These are phyloP conservation scores for Ceratina calcarata DNA, from an alignment of 1,140 invertebrate genomes.

Conservation along the genomic window DNA sequence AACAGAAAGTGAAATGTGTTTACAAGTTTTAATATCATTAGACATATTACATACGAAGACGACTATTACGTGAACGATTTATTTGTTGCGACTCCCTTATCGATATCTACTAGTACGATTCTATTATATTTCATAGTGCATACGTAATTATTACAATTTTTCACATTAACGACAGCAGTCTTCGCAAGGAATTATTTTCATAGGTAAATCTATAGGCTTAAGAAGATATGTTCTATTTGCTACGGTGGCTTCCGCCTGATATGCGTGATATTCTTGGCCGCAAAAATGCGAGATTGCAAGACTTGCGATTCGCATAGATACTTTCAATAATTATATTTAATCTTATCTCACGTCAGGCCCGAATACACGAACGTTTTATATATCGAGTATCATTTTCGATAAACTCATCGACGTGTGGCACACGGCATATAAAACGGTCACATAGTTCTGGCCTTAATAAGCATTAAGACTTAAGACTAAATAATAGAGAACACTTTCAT, in stretches of 20 bases:
- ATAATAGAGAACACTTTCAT: constrained; percentile 51
- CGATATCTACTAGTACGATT: not conserved
- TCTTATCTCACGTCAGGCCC: constrained; percentile 31
- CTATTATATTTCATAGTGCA: constrained; percentile 18
- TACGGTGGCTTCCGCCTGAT: constrained; percentile 72
- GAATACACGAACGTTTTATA: no score
- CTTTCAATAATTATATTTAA: constrained; percentile 25
- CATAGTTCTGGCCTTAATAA: constrained; percentile 15
- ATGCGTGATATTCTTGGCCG: constrained; percentile 78
- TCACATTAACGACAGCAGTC: constrained; percentile 26
- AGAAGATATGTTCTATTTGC: constrained; percentile 43
- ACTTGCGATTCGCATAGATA: constrained; percentile 63
- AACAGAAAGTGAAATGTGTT: constrained; percentile 68
- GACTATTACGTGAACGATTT: constrained; percentile 7
- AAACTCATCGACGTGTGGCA: no score
- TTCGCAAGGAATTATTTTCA: constrained; percentile 28
- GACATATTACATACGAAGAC: constrained; percentile 49
- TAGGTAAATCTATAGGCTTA: constrained; percentile 44
- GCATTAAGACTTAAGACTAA: constrained; percentile 47
- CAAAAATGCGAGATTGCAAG: constrained; percentile 71
- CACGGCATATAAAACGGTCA: no score
- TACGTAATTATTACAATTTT: not conserved
- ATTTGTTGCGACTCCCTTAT: not conserved
- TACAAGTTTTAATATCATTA: constrained; percentile 43
- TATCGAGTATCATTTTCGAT: no score